Base-by-base conservation (phyloP, 2,888 invertebrate genomes). In the Cabera pusaria region DNA sequence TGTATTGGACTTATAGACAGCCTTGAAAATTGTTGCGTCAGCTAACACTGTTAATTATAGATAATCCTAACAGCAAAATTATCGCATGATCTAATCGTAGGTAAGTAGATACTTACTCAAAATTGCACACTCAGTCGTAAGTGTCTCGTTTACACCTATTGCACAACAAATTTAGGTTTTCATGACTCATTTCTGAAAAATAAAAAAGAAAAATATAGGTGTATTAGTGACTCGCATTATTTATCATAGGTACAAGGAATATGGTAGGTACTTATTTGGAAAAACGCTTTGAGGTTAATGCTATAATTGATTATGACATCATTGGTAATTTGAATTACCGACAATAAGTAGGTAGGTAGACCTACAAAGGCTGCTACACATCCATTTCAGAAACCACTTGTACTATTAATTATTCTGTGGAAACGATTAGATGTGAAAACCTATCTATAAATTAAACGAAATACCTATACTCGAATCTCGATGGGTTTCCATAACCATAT, bases 11-110 rank as follows among this genome's bases (percentile, higher is more conserved):
- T n/a, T 81, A 72, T 63, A 65, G 49, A 68, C 74, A 81, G 59
- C 86, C 87, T 86, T 85, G 83, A 51, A 53, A 71, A 72, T 64
- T 50, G 65, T 79, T 74, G 68, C 76, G 70, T 79, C 76, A 79
- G 59, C 40, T 54, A 43, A 52, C 34, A 42, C 45, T 52, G 50
- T 64, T 59, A 49, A 52, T 46, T 35, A 47, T 44, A 24, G 3
- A 5, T 25, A 17, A 25, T 46, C 18, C 22, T 33, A n/a, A 5
- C 11, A 36, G 14, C 22, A 32, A 27, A 7, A 19, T 29, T 20
- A 27, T 35, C 18, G 23, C 5, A 27, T 34, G 8, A 45, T 44
- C 32, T 38, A 18, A 44, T 26, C 45, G 31, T 22, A n/a, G n/a
- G n/a, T n/a, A n/a, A n/a, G n/a, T n/a, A n/a, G n/a, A n/a, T n/a